A percentile compares a stretch with the other conserved stretches of the same genome.
Evolutionary conservation across 2,888 invertebrate genomes (phyloP).

Genomic region (Thecocarcelia acutangulata): DNA sequence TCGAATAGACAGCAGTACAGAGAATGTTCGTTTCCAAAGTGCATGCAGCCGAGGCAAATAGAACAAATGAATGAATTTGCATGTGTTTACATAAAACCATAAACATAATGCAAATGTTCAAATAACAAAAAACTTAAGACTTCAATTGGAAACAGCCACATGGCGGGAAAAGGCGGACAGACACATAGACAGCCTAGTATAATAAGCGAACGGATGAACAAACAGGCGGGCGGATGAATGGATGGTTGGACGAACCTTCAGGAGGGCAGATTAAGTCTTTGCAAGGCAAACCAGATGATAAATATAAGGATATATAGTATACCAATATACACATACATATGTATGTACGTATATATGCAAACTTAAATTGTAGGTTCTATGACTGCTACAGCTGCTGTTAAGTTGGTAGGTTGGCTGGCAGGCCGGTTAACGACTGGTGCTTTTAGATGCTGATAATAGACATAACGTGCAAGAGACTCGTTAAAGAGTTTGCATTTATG

Average conservation of each 20-base stretch:
- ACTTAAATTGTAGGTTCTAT: slow-evolving; percentile 47
- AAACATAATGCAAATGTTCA: slow-evolving; percentile 65
- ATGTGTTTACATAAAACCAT: slow-evolving; percentile 68
- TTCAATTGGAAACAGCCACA: slow-evolving; percentile 62
- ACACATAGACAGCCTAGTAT: slow-evolving; percentile 13
- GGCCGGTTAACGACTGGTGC: slow-evolving; percentile 36
- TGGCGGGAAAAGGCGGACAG: slow-evolving; percentile 65
- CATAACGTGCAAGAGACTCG: slow-evolving; percentile 3
- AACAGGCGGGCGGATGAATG: slow-evolving; percentile 23
- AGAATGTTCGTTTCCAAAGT: slow-evolving; percentile 21
- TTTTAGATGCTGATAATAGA: slow-evolving; percentile 42
- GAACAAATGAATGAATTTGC: slow-evolving; percentile 69
- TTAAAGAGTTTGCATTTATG: slow-evolving; percentile 10
- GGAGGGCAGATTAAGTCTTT: slow-evolving; percentile 26
- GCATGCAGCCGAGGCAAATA: slow-evolving; percentile 52
- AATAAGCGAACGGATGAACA: slow-evolving; percentile 10
- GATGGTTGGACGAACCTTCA: slow-evolving; percentile 23
- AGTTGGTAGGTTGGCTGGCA: slow-evolving; percentile 38
- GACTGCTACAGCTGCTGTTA: slow-evolving; percentile 23
- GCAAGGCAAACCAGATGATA: slow-evolving; percentile 46
- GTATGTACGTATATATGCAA: slow-evolving; percentile 4
- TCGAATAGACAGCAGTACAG: slow-evolving; percentile 47
- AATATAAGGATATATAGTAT: slow-evolving; percentile 29
- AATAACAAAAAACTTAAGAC: slow-evolving; percentile 57
- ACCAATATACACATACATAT: no score